Conservation (phyloP, 1,140 invertebrate species). For the Stratiolaelaps scimitus region DNA sequence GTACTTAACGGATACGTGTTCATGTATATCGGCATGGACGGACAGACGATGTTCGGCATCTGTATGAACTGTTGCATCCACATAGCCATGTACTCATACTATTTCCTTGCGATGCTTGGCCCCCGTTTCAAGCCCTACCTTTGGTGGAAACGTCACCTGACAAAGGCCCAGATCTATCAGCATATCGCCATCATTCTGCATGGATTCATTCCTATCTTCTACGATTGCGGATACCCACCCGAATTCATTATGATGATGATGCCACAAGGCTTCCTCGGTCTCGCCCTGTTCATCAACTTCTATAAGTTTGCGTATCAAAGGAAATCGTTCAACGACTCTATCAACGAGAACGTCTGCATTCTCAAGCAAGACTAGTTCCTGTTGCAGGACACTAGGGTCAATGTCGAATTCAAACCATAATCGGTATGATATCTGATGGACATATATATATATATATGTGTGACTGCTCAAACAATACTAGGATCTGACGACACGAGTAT, state of each 20-base stretch:
- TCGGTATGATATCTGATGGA: background rate
- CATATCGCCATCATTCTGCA: constrained; percentile 46
- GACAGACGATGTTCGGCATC: constrained; percentile 56
- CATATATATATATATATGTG: background rate
- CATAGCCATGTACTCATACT: constrained; percentile 49
- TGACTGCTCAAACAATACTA: background rate
- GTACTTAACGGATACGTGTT: constrained; percentile 14
- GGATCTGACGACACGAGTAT: background rate
- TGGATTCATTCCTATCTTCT: constrained; percentile 77
- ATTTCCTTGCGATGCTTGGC: constrained; percentile 47
- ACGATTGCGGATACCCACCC: constrained; percentile 77
- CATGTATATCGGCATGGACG: constrained; percentile 27
- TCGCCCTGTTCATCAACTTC: constrained; percentile 79
- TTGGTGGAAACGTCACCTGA: constrained; percentile 52
- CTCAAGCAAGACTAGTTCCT: background rate
- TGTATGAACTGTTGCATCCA: constrained; percentile 56
- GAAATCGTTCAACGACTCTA: constrained; percentile 30
- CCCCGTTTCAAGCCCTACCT: constrained; percentile 46
- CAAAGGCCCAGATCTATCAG: constrained; percentile 44
- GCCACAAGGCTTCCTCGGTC: constrained; percentile 79
- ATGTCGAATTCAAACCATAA: background rate
- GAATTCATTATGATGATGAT: constrained; percentile 87
- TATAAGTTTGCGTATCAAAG: constrained; percentile 65
- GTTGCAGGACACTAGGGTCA: background rate
- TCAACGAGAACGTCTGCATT: constrained; percentile 20